Evolutionary conservation across 2,888 invertebrate species (phyloP), one percentile per base, ranked within the genome.

Genomic region (Dryobotodes eremita): DNA sequence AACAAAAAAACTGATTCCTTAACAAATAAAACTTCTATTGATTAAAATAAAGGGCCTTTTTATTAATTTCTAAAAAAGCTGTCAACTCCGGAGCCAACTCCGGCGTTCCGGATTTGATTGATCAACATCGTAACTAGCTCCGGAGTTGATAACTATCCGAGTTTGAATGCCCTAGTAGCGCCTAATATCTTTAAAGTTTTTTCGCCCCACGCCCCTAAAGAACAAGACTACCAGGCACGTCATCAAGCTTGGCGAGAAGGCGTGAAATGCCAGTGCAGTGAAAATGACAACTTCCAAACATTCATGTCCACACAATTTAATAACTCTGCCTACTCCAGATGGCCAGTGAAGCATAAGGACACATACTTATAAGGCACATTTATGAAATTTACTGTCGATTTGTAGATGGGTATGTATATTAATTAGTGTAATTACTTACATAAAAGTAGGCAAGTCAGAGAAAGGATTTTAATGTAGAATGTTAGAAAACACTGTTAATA

Each of bases 271-370:
- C 10, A 20, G 11, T 50, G 72, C 68, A n/a, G 7, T 50, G 11
- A 50, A 65, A 11, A 68, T 23, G 59, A 6, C 5, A 31, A 55
- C 11, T 42, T 26, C 6, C 15, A 42, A 50, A 42, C 20, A 64
- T 48, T 31, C 10, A 64, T 17, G 13, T 20, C 71, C 55, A 57
- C 31, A 53, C 20, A 61, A 53, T 78, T 57, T 61, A 48, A 79
- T 61, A 80, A 17, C 13, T 62, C 48, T 55, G 53, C 55, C 26
- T 72, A 64, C 55, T 26, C 62, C 57, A 79, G 48, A 50, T 64
- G 26, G 20, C 15, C 42, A 57, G 26, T 79, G 42, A 57, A 72
- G 48, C 36, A 26, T 48, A 15, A 31, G 17, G 70, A 61, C 53
- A 70, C n/a, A 31, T 75, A 75, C 17, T 20, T 72, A 5, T 31